Conservation (phyloP, 2,113 vertebrate genomes). For the Elachura formosa region DNA sequence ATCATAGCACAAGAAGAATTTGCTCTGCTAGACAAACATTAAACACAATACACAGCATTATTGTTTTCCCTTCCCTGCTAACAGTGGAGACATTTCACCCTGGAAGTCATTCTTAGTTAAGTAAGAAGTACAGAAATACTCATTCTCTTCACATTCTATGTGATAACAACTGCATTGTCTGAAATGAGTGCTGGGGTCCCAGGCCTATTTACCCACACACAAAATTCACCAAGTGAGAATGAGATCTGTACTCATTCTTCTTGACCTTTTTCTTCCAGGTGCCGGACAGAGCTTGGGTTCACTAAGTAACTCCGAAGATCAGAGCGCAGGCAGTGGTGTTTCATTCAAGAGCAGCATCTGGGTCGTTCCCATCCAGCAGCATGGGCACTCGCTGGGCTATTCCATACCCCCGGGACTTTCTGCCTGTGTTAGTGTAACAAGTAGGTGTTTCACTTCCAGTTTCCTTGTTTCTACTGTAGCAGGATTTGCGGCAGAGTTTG, state of each 20-base stretch:
- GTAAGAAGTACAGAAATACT: background rate
- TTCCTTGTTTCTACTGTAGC: background rate
- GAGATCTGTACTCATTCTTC: background rate
- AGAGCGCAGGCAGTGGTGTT: background rate
- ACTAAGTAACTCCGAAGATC: background rate
- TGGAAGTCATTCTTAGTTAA: background rate
- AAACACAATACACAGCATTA: background rate
- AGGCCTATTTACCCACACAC: background rate
- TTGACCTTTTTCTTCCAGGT: background rate
- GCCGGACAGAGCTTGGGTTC: background rate
- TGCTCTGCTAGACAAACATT: background rate
- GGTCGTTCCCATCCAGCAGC: background rate
- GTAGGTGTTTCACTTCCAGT: background rate
- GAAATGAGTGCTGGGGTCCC: background rate
- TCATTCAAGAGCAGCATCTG: background rate
- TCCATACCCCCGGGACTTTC: background rate
- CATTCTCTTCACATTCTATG: background rate
- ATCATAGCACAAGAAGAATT: background rate
- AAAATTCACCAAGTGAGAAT: background rate
- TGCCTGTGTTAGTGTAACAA: background rate
- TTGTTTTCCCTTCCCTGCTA: background rate
- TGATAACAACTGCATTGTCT: background rate
- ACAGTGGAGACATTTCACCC: background rate
- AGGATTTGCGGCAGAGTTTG: background rate
- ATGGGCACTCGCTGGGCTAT: accelerated